Base-by-base conservation (phyloP, 2,113 vertebrate species). In the Gasterosteus aculeatus region DNA sequence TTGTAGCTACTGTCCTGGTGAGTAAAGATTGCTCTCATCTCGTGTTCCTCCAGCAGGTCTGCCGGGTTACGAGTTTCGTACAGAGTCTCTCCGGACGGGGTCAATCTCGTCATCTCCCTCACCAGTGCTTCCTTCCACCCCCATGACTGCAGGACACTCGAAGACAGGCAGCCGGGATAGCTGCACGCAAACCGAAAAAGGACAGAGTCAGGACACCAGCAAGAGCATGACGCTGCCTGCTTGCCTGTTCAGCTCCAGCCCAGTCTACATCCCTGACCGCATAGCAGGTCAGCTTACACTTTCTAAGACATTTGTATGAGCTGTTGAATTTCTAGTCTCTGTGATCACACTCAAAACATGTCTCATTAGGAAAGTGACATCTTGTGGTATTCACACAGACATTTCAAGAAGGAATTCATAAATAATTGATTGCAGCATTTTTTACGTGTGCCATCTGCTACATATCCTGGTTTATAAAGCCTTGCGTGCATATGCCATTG, bases 121-220 rank as follows among this genome's bases (percentile, higher is more conserved):
- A 0, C 98, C 98, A 0, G 95, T 98, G 22, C 94, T 96, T 1
- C 95, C 96, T n/a, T 97, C 96, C 18, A 97, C 96, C 1, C 97
- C 96, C 0, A 82, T 97, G 90, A 92, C 95, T 0, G 92, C 96
- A 0, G 94, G 95, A 42, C 98, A 99, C 91, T 97, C 96, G 0
- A 99, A 99, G 92, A 97, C 97, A 0, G 96, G 97, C 89, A 99
- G 98, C 92, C 94, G 95, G 49, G 98, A 99, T 92, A 98, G 97
- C 92, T 97, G 95, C 93, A 99, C 97, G 0, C 98, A 99, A 89
- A 99, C 97, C 0, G 97, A 99, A 51, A 91, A 96, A 72, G 94
- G 95, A 53, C 92, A 77, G 44, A 66, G 31, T 33, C 90, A 91
- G 68, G 90, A 90, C 31, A 92, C 80, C 91, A 97, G 89, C 90